Evolutionary conservation across 2,888 invertebrate species (phyloP).

Genomic region (Cataglyphis albicans): DNA sequence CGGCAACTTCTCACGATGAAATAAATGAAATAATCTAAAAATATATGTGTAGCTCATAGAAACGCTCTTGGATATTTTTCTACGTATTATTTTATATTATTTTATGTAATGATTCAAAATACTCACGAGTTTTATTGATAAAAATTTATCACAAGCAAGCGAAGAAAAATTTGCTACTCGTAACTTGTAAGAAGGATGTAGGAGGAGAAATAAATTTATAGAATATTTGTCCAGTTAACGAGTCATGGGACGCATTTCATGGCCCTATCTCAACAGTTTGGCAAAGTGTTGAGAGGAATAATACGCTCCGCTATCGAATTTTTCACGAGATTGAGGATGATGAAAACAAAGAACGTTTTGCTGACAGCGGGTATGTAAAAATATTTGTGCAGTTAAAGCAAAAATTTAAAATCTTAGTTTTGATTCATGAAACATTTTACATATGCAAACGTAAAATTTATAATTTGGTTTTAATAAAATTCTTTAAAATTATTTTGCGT

Average conservation of each 20-base stretch:
- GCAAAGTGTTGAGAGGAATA: slow-evolving; percentile 36
- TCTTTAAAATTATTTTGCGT: background rate
- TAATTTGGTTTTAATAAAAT: background rate
- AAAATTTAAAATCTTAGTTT: background rate
- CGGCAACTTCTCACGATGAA: background rate
- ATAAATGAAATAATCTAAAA: slow-evolving; percentile 38
- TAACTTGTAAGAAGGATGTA: background rate
- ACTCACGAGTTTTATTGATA: slow-evolving; percentile 22
- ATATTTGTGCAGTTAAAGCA: background rate
- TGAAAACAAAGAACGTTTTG: slow-evolving; percentile 27
- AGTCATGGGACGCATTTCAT: slow-evolving; percentile 48
- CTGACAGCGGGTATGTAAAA: background rate
- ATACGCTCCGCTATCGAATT: slow-evolving; percentile 30
- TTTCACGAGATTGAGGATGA: slow-evolving; percentile 42
- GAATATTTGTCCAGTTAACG: slow-evolving; percentile 28
- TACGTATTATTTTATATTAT: slow-evolving; percentile 31
- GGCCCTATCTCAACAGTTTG: slow-evolving; percentile 30
- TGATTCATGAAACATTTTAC: background rate
- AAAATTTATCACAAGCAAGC: slow-evolving; percentile 10
- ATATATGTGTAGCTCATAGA: slow-evolving; percentile 11
- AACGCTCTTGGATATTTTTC: slow-evolving; percentile 23
- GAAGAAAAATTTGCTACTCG: slow-evolving; percentile 19
- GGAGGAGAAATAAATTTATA: slow-evolving; percentile 28
- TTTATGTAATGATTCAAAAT: slow-evolving; percentile 37
- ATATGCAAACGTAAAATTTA: background rate